phyloP scores from a whole-genome alignment of 1,140 invertebrate genomes.

The Triops longicaudatus region DNA sequence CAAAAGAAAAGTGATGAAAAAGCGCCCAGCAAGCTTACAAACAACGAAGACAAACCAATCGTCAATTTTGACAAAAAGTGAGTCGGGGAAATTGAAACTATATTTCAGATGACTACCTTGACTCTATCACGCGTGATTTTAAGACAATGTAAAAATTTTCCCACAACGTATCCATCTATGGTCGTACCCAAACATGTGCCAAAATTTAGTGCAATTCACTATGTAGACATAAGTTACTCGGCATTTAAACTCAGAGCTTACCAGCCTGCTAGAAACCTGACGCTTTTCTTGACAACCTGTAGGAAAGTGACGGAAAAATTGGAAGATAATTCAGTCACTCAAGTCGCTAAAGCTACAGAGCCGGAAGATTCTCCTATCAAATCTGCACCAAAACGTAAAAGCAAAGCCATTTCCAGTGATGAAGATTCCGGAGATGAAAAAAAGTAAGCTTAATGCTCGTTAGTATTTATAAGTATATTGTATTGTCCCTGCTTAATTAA shows the following conservation, averaged over 20 bases:
- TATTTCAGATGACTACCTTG: neutral
- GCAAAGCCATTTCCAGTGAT: neutral
- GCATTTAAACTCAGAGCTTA: neutral
- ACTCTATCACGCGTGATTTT: neutral
- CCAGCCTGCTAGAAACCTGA: slow-evolving; percentile 6
- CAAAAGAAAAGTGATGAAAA: slow-evolving; percentile 17
- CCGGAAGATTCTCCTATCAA: neutral
- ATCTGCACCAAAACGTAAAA: neutral
- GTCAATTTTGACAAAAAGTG: neutral
- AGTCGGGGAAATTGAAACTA: neutral
- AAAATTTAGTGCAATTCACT: neutral
- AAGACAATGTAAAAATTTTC: neutral
- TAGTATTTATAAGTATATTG: neutral
- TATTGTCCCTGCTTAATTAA: neutral
- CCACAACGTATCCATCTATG: neutral
- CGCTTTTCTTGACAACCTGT: slow-evolving; percentile 16
- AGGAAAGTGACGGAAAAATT: slow-evolving; percentile 6
- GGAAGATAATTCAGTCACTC: neutral
- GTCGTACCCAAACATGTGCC: neutral
- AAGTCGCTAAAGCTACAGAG: neutral
- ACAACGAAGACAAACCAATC: slow-evolving; percentile 5
- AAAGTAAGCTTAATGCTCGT: slow-evolving; percentile 3
- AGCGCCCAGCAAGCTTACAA: slow-evolving; percentile 21
- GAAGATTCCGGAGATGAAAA: neutral
- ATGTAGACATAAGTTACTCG: neutral